Evolutionary conservation across 2,113 vertebrate genomes (phyloP), one percentile per base, ranked within the genome.

Genomic region (Geococcyx californianus): DNA sequence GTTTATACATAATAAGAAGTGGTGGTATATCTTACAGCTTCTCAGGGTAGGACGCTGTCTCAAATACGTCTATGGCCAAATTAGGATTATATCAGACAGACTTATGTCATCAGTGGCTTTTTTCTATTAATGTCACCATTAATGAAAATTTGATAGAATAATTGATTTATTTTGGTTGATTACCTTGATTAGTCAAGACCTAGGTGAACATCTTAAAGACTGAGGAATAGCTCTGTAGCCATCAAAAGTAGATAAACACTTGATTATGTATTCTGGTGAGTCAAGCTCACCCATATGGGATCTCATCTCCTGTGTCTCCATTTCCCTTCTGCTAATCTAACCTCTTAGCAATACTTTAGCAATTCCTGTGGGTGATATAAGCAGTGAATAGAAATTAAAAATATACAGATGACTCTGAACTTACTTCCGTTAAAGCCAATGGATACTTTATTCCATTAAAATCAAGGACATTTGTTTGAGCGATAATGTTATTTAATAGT

Each of bases 261-360:
- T 88, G 79, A 93, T 92, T 92, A 94, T 78, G 64, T 77, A 94
- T 92, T 95, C 95, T 89, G 44, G 83, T 96, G 92, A 94, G 83
- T 90, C 92, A 94, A 89, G 20, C 60, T 87, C 90, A 94, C 93
- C 95, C 95, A 92, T 96, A 94, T 96, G 96, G 93, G 93, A 93
- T 54, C 80, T 95, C 86, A 94, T 94, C 80, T 94, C 62, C 67
- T 83, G 67, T 58, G n/a, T 93, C 90, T 96, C 86, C 92, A 87
- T 94, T 92, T 94, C 76, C 90, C 76, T 93, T 92, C 79, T 92
- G 88, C 76, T 96, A 81, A 94, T 95, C 80, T 94, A 92, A 93
- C 95, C 93, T 95, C 94, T 96, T 84, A 92, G 82, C 63, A 94
- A 87, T 69, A 94, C 81, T 96, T 94, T 90, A 97, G 86, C 66